Conservation (phyloP, 2,888 invertebrate species). For the Caenorhabditis imperialis region DNA sequence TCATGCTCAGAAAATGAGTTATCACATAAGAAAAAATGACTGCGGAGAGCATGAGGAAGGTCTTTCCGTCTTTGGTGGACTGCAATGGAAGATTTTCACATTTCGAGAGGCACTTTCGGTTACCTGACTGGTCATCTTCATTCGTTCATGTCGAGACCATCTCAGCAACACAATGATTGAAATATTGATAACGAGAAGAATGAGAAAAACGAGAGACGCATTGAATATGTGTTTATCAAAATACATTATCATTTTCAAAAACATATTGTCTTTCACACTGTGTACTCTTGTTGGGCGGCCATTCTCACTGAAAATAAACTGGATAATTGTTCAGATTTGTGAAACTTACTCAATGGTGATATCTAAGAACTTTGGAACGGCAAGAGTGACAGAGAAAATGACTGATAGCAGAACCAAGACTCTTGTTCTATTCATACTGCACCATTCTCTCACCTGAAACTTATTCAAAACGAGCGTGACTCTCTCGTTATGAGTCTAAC, state of each 20-base stretch:
- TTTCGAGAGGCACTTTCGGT: too few relatives aligned
- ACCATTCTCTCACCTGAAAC: constrained; percentile 16
- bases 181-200: constrained; percentile 23
- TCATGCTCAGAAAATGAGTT: constrained; percentile 33
- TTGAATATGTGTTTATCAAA: constrained; percentile 30
- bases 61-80: constrained; percentile 10
- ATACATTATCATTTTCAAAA: constrained; percentile 1
- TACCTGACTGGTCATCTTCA: constrained; percentile 30
- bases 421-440: constrained; percentile 25
- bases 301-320: neutral
- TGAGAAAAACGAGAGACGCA: constrained; percentile 18
- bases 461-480: too few relatives aligned
- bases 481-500: neutral
- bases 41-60: constrained; percentile 14
- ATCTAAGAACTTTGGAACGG: constrained; percentile 18
- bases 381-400: neutral
- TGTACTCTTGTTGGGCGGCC: neutral
- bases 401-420: neutral
- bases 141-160: constrained; percentile 15
- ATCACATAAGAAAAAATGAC: constrained; percentile 26
- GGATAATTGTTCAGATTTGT: neutral
- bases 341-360: neutral
- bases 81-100: too few relatives aligned
- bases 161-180: constrained; percentile 19
- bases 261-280: neutral